Evolutionary conservation across 2,797 vertebrate genomes (phyloP).

Genomic region (Nyctibius grandis): DNA sequence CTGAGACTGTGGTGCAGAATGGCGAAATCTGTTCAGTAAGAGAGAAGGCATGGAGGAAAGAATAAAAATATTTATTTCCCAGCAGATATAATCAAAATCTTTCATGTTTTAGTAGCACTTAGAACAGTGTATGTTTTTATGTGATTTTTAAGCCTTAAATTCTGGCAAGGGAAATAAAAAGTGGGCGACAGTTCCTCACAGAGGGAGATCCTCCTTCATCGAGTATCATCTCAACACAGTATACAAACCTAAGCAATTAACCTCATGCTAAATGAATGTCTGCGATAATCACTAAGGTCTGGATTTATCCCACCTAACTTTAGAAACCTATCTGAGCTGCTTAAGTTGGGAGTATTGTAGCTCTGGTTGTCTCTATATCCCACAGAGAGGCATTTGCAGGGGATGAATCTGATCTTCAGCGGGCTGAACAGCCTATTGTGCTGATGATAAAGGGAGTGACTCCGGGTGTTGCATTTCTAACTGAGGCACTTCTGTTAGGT

Average conservation of each 20-base stretch:
- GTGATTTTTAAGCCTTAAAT: neutral
- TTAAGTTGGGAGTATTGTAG: neutral
- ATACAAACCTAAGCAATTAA: neutral
- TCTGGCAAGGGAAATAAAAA: neutral
- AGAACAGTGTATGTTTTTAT: neutral
- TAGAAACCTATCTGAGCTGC: constrained; percentile 55
- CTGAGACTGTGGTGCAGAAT: neutral
- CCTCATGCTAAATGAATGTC: neutral
- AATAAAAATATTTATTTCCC: neutral
- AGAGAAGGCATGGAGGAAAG: neutral
- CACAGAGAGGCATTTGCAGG: neutral
- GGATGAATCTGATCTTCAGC: neutral
- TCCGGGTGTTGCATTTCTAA: neutral
- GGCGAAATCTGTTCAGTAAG: neutral
- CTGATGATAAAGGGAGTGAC: neutral
- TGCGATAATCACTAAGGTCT: constrained; percentile 19
- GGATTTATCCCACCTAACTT: constrained; percentile 53
- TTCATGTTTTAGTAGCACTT: neutral
- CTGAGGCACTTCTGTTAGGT: neutral
- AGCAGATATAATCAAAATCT: neutral
- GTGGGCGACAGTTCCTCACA: neutral
- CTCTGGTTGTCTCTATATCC: neutral
- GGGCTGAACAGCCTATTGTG: neutral
- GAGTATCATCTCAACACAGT: neutral
- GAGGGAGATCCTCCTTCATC: neutral